A percentile compares a stretch with the other conserved stretches of the same genome.
These are phyloP conservation scores for Sterna hirundo DNA, from an alignment of 2,113 vertebrate genomes.

Conservation along the genomic window DNA sequence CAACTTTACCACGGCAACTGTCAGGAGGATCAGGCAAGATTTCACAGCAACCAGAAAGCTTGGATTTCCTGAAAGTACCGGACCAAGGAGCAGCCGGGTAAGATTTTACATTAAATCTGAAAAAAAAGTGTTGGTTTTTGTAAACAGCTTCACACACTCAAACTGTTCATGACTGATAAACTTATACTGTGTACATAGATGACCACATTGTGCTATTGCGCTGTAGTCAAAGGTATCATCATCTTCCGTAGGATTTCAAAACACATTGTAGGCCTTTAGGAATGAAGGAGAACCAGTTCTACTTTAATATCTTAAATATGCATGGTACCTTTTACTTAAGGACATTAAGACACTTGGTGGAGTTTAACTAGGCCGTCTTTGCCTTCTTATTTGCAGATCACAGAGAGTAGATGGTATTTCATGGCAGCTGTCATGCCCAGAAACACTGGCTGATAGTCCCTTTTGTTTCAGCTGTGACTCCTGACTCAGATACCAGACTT, in stretches of 20 bases:
- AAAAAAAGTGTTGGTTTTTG: neutral
- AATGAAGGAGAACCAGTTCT: neutral
- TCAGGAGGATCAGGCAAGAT: constrained; percentile 73
- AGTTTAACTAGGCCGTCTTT: neutral
- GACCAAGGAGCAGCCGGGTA: constrained; percentile 97
- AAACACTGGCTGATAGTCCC: neutral
- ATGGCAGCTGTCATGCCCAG: neutral
- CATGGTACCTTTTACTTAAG: neutral
- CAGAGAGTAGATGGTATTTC: neutral
- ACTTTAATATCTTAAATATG: neutral
- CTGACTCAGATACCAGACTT: neutral
- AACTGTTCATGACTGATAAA: neutral
- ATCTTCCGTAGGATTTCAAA: neutral
- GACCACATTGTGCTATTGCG: neutral
- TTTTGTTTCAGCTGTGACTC: neutral
- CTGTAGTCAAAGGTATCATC: neutral
- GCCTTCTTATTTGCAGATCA: neutral
- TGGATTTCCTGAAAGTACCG: constrained; percentile 93
- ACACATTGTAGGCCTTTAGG: neutral
- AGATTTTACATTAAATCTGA: constrained; percentile 60
- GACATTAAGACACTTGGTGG: neutral
- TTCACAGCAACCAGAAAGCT: constrained; percentile 79
- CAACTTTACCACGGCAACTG: constrained; percentile 80
- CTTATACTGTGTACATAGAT: neutral
- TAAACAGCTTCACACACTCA: neutral